Base-by-base conservation (phyloP, 2,113 vertebrate species). In the Psilopsiagon aymara region DNA sequence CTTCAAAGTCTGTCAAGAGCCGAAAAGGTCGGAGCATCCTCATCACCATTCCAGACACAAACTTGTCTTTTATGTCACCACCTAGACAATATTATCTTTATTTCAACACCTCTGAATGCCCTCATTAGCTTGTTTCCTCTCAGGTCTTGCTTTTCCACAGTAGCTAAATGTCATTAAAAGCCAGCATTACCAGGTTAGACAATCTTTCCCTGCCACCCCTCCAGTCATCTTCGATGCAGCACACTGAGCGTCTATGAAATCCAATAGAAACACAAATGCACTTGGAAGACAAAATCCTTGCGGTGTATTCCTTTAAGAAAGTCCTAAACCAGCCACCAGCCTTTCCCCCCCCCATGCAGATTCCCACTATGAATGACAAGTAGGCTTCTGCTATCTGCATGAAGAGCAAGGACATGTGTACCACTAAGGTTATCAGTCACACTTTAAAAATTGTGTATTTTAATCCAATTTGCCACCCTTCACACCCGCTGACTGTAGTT, bases 61-160 rank as follows among this genome's bases (percentile, higher is more conserved):
- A 92, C 39, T 51, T 60, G 81, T 94, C 92, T 97, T 95, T 96
- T 91, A 83, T 96, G 84, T 90, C 88, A 94, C 60, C 75, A 83
- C 44, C 82, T 82, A 96, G 89, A 83, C 88, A 91, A 80, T 89
- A 94, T 93, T 96, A 95, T 92, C 91, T 96, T 85, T 95, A 96
- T 90, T 96, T 96, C 82, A 95, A 82, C 88, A 94, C 68, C 85
- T 94, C 89, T 86, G 89, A 96, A 96, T 60, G 82, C 82, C 78
- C 87, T 91, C 82, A 93, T 97, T 95, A 96, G 83, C 83, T 81
- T 94, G 82, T 81, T 96, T 94, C 77, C 82, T 93, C 82, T 95
- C 92, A 86, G 60, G 83, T 78, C 82, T 92, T 92, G 73, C 57
- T 89, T 96, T 92, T 91, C 88, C 82, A 57, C 90, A 41, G 35